These are phyloP conservation scores for Mythimna impura DNA, from an alignment of 2,888 invertebrate species.

Conservation along the genomic window DNA sequence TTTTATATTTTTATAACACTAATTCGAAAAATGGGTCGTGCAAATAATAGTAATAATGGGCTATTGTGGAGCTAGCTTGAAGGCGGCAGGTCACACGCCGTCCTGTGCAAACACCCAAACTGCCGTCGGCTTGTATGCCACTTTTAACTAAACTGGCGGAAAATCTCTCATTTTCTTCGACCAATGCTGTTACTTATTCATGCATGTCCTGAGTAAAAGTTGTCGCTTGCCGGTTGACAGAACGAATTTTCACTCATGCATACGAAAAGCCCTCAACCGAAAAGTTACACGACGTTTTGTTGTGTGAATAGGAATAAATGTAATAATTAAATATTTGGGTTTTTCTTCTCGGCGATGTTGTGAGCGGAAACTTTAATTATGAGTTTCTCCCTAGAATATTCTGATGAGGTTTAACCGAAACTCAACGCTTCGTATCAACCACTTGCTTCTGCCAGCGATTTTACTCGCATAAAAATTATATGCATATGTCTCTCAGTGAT, in stretches of 20 bases:
- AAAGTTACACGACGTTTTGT: conserved; percentile 62
- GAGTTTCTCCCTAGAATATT: neutral
- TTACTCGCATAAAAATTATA: too few relatives aligned
- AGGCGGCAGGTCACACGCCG: conserved; percentile 42
- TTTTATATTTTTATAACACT: conserved; percentile 67
- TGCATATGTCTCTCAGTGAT: too few relatives aligned
- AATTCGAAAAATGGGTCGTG: conserved; percentile 64
- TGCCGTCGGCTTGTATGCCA: conserved; percentile 64
- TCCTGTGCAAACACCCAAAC: conserved; percentile 72
- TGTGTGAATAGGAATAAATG: conserved; percentile 39
- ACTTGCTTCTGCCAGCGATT: neutral
- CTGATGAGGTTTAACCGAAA: conserved; percentile 3
- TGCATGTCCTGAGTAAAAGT: conserved; percentile 72
- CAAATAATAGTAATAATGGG: conserved; percentile 69
- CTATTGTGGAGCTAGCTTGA: conserved; percentile 47
- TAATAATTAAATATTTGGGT: conserved; percentile 8
- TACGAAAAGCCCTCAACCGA: conserved; percentile 59
- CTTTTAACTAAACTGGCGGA: conserved; percentile 76
- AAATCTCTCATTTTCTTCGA: conserved; percentile 79
- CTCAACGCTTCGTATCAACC: neutral
- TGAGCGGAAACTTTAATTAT: neutral
- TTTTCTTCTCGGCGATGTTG: neutral
- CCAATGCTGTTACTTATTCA: conserved; percentile 80
- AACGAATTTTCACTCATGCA: conserved; percentile 66
- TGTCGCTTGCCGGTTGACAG: conserved; percentile 57